A percentile compares a stretch with the other conserved stretches of the same genome.
These are phyloP conservation scores for Acanthosepion lycidas DNA, from an alignment of 2,888 invertebrate species.

Conservation along the genomic window DNA sequence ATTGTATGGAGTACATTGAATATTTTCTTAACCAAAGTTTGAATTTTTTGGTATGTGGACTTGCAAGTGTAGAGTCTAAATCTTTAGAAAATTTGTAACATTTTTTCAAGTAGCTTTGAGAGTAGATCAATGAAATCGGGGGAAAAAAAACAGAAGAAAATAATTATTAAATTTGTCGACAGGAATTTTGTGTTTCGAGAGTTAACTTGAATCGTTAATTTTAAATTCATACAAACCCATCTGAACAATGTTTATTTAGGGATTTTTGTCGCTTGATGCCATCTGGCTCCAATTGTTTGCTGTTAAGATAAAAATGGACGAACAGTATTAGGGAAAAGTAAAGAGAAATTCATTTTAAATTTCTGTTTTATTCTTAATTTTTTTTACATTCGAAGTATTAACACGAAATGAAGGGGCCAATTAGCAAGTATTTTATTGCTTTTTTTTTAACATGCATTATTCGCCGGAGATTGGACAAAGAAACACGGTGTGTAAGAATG, in stretches of 20 bases:
- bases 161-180: neutral
- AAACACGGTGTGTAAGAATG: neutral
- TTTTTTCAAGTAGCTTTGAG: too few species aligned
- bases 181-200: neutral
- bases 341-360: too few species aligned
- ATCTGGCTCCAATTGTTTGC: neutral
- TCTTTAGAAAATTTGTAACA: too few species aligned
- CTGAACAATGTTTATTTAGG: neutral
- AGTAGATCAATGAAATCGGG: too few species aligned
- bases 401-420: neutral
- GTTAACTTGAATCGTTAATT: neutral
- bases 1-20: too few species aligned
- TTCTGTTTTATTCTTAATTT: neutral
- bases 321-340: too few species aligned
- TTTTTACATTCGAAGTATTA: neutral
- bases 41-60: too few species aligned
- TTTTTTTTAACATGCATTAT: neutral
- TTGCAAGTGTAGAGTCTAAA: too few species aligned
- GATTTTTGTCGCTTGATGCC: neutral
- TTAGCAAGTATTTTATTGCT: neutral
- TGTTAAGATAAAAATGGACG: neutral
- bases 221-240: neutral
- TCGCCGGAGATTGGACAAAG: neutral
- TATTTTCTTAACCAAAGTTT: too few species aligned
- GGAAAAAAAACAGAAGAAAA: neutral